These are phyloP conservation scores for Sarcophaga variegata DNA, from an alignment of 2,888 invertebrate species.

Conservation along the genomic window DNA sequence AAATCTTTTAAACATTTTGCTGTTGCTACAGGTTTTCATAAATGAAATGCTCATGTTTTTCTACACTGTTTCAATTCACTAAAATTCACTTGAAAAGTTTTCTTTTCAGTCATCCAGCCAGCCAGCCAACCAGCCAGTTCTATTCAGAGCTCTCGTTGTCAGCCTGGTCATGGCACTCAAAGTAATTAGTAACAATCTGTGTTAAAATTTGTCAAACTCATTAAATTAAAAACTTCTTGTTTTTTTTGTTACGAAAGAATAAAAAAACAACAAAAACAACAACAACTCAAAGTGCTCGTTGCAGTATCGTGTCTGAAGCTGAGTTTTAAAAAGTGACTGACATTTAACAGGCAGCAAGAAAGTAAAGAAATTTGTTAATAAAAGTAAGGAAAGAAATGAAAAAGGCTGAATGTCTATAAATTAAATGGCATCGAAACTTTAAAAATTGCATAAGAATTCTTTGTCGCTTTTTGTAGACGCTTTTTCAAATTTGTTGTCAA, in stretches of 20 bases:
- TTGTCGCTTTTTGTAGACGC: neutral
- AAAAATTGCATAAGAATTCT: neutral
- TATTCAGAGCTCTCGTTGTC: neutral
- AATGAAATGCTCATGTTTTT: neutral
- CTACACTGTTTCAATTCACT: neutral
- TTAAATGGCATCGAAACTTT: slow-evolving; percentile 64
- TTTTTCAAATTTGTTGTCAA: neutral
- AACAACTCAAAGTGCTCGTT: neutral
- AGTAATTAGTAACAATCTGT: slow-evolving; percentile 67
- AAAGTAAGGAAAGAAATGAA: slow-evolving; percentile 32
- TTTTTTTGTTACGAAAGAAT: neutral
- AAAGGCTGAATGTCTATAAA: slow-evolving; percentile 34
- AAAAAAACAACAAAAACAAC: too few species aligned
- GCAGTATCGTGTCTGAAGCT: slow-evolving; percentile 22
- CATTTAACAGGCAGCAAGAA: slow-evolving; percentile 55
- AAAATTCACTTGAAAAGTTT: neutral
- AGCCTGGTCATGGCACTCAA: slow-evolving; percentile 57
- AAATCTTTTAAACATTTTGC: neutral
- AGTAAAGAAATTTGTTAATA: slow-evolving; percentile 53
- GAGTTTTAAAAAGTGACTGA: slow-evolving; percentile 59
- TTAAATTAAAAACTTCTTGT: slow-evolving; percentile 62
- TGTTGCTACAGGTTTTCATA: too few species aligned
- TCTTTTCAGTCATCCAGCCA: neutral
- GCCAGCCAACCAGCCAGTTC: neutral
- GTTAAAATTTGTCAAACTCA: slow-evolving; percentile 67